phyloP scores from a whole-genome alignment of 2,113 vertebrate genomes.

The Petaurus breviceps region DNA sequence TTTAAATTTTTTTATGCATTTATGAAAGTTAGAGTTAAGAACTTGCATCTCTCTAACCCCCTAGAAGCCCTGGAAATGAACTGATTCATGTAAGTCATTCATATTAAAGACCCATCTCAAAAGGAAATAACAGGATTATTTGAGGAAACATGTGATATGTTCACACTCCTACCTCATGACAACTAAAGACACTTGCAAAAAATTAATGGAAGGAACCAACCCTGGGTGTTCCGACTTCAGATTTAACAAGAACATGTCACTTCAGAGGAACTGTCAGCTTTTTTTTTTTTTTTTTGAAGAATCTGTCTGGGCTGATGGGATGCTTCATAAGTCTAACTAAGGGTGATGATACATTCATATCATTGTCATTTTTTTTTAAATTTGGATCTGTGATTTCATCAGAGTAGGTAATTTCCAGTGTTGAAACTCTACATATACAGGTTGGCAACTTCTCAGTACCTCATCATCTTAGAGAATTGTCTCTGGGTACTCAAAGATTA shows the following conservation, averaged over 20 bases:
- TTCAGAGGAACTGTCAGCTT: constrained; percentile 52
- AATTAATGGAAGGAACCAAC: constrained; percentile 51
- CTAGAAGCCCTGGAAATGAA: background rate
- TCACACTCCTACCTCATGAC: background rate
- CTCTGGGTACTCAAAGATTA: background rate
- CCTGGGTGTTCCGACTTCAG: background rate
- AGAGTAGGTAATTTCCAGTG: background rate
- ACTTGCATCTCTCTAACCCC: constrained; percentile 19
- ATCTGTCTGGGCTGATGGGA: background rate
- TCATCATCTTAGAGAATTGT: background rate
- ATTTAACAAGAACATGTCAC: constrained; percentile 4
- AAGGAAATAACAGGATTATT: constrained; percentile 1
- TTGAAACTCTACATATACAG: background rate
- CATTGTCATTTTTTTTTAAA: background rate
- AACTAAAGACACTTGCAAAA: constrained; percentile 41
- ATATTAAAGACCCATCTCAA: constrained; percentile 20
- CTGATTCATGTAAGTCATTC: background rate
- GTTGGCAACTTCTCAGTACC: background rate
- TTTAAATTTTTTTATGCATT: background rate
- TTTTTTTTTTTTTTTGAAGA: constrained; percentile 23
- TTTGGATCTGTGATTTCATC: background rate
- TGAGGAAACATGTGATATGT: background rate
- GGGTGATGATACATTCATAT: background rate
- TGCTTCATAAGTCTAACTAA: background rate
- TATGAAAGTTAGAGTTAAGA: background rate